These are phyloP conservation scores for Variabilichromis moorii DNA, from an alignment of 2,113 vertebrate species.

Conservation along the genomic window DNA sequence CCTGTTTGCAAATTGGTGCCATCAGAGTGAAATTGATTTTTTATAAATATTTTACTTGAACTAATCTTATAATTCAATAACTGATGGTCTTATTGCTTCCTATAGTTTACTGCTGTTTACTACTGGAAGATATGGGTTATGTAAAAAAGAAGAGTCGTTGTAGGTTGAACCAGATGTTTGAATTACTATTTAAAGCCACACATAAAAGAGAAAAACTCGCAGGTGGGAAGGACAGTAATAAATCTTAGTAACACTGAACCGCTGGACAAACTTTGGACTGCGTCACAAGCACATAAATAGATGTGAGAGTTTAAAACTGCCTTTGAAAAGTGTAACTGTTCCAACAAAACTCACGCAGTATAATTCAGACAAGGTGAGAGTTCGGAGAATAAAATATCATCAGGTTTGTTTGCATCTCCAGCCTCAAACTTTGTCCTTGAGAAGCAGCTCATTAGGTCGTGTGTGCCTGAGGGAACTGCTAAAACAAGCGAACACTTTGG, in stretches of 20 bases:
- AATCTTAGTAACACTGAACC: background rate
- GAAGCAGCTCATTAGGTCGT: constrained; percentile 56
- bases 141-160: background rate
- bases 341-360: background rate
- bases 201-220: background rate
- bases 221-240: background rate
- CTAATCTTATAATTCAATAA: background rate
- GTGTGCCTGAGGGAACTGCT: constrained; percentile 31
- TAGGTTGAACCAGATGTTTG: background rate
- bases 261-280: background rate
- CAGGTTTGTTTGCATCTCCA: background rate
- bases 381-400: background rate
- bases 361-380: background rate
- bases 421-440: constrained; percentile 45
- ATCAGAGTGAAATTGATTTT: background rate
- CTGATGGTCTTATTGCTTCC: background rate
- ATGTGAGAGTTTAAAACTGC: background rate
- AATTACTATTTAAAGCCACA: background rate
- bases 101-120: background rate
- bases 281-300: background rate
- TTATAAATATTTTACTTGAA: background rate
- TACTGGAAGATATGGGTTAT: background rate
- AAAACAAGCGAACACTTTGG: constrained; percentile 61
- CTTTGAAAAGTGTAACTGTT: background rate
- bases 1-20: accelerated